Evolutionary conservation across 2,113 vertebrate genomes (phyloP), one percentile per base, ranked within the genome.

Genomic region (Semnopithecus entellus): DNA sequence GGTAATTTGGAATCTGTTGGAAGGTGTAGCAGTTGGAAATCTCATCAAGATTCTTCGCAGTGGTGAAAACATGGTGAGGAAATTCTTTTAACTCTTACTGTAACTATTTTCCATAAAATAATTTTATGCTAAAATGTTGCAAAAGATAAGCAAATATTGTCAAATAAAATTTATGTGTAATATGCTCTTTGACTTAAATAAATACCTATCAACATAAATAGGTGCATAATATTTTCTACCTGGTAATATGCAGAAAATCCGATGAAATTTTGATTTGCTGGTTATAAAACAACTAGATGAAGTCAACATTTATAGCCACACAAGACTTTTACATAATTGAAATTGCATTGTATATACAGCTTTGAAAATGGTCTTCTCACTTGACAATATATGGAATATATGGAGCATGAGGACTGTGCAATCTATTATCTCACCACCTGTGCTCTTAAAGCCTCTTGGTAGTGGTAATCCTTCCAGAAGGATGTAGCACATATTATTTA

Each of bases 351-450:
- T 38, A 38, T 1, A 18, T 3, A 45, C 6, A 4, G 66, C 18
- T 50, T 40, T 38, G 16, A 61, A 92, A 40, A 40, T 9, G 1
- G 0, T 25, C 45, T 80, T 82, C 9, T n/a, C 6, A 8, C 20
- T 14, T 30, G 13, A 48, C 1, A n/a, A 20, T 1, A 11, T 14
- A 40, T 38, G n/a, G 7, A 64, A 30, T 64, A 64, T 14, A 32
- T 30, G 27, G 5, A 6, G 4, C 6, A 23, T 57, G 16, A 73
- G 4, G 16, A 23, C 3, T 20, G 3, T 6, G 20, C 1, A 11
- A 8, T 20, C 2, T 3, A 9, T n/a, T 27, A 6, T 14, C n/a
- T 11, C 3, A n/a, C 9, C 2, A 0, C 9, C 6, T 35, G 0
- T 6, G 35, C 11, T 48, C 64, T 43, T 10, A 40, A 9, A 68